Base-by-base conservation (phyloP, 1,140 invertebrate genomes). In the Trachymyrmex cornetzi region DNA sequence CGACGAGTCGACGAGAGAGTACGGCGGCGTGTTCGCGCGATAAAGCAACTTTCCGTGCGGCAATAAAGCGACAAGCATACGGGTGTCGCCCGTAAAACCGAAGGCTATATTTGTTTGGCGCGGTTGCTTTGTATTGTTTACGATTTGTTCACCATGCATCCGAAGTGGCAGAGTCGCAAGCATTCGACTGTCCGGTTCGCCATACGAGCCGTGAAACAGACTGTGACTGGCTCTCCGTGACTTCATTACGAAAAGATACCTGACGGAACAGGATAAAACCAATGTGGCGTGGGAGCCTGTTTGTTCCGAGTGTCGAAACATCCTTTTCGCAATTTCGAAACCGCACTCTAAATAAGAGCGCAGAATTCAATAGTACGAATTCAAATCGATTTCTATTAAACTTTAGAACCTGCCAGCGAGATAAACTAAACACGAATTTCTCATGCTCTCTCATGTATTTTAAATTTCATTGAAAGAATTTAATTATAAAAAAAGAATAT, bases 81-180 rank as follows among this genome's bases (percentile, higher is more conserved):
- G 80, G 61, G 30, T 74, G 86, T 84, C 59, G 88, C 66, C 72
- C 90, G 87, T 92, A 92, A 92, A 92, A 89, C 87, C 74, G 30
- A 64, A 19, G 82, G 82, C 86, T 91, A 90, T 89, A 91, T 92
- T 92, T 92, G 91, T 92, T 92, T 92, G 72, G 71, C 71, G 75
- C 44, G 82, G 85, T 80, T 63, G 82, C 89, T 86, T 90, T 90
- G 89, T 91, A 87, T 89, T 91, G 90, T 91, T 91, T 89, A 91
- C 88, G 90, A 81, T 86, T 77, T 27, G 87, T 85, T 72, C 57
- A 44, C 55, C 27, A 22, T 14, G 81, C 24, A 79, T 69, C 48
- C 66, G 38, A 91, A 86, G 64, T 48, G 72, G 66, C 53, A 66
- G 79, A 91, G 81, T 88, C 82, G 89, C 63, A 77, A 88, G 88